Evolutionary conservation across 2,888 invertebrate species (phyloP), one percentile per base, ranked within the genome.

Genomic region (Hydroisotoma schaefferi): DNA sequence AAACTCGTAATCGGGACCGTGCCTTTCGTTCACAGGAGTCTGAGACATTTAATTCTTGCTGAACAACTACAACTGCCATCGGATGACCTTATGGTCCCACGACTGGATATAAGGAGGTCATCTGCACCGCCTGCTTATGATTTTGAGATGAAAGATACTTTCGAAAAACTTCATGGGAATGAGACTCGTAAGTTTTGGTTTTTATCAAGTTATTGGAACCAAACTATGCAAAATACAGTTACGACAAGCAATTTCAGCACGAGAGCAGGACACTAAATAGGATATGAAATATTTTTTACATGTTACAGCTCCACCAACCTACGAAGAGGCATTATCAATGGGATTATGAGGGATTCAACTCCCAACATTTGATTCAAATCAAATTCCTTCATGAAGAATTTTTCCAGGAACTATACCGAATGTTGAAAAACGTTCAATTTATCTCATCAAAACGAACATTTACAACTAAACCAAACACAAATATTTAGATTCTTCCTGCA

Each of bases 301-400:
- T n/a, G n/a, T n/a, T n/a, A n/a, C 46, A 61, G 61, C 61, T 25
- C 61, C 61, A 44, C 61, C 61, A 3, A 57, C 56, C 10, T 61
- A 61, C 40, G 28, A 55, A 18, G 61, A 61, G 53, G 61, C 57
- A 6, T 43, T 37, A 12, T 38, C 38, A 12, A 52, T 61, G 52
- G 51, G 22, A 22, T 26, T 46, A 3, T 22, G 22, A 15, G 40
- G 40, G 40, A 15, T 40, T 20, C 15, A 40, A 40, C n/a, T n/a
- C n/a, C n/a, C n/a, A n/a, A n/a, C n/a, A n/a, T n/a, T n/a, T n/a
- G n/a, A n/a, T n/a, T n/a, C n/a, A n/a, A n/a, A n/a, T n/a, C n/a
- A n/a, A n/a, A n/a, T n/a, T n/a, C n/a, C n/a, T n/a, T n/a, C n/a
- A n/a, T n/a, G n/a, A n/a, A n/a, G n/a, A n/a, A n/a, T n/a, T n/a